Conservation (phyloP, 2,888 invertebrate genomes). For the Aspidiotus rigidus region DNA sequence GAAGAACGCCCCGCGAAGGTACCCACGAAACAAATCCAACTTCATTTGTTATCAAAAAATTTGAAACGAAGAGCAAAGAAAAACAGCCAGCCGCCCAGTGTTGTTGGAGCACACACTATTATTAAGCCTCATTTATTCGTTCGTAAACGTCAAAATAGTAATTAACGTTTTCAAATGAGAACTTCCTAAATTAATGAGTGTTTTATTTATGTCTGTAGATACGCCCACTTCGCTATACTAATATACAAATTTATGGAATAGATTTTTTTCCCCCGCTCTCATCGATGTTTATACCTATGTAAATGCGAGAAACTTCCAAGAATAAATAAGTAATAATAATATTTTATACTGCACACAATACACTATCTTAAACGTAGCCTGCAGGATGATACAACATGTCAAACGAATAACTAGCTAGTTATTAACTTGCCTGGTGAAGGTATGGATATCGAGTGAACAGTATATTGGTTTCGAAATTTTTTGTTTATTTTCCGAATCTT, state of each 20-base stretch:
- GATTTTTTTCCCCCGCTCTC: constrained; percentile 13
- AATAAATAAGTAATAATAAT: constrained; percentile 22
- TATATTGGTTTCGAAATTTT: constrained; percentile 1
- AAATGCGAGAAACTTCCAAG: constrained; percentile 5
- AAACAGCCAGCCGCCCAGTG: constrained; percentile 20
- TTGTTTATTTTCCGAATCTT: not conserved
- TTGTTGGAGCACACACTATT: constrained; percentile 24
- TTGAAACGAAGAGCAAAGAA: not conserved
- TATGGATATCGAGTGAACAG: not conserved
- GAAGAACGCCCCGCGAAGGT: too few relatives aligned
- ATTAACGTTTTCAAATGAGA: constrained; percentile 32
- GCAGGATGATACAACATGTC: constrained; percentile 20
- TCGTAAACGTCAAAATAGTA: constrained; percentile 29
- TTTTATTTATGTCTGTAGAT: constrained; percentile 29
- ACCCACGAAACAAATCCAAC: constrained; percentile 10
- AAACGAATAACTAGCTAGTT: constrained; percentile 20
- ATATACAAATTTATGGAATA: constrained; percentile 22
- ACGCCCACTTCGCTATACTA: constrained; percentile 24
- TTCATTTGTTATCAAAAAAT: constrained; percentile 21
- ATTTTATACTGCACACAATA: too few relatives aligned
- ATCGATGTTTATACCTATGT: not conserved
- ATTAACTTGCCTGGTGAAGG: not conserved
- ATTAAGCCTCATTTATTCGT: constrained; percentile 32
- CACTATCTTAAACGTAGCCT: constrained; percentile 13
- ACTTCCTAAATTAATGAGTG: constrained; percentile 31